Conservation (phyloP, 2,797 vertebrate genomes). For the Glyptemys insculpta region DNA sequence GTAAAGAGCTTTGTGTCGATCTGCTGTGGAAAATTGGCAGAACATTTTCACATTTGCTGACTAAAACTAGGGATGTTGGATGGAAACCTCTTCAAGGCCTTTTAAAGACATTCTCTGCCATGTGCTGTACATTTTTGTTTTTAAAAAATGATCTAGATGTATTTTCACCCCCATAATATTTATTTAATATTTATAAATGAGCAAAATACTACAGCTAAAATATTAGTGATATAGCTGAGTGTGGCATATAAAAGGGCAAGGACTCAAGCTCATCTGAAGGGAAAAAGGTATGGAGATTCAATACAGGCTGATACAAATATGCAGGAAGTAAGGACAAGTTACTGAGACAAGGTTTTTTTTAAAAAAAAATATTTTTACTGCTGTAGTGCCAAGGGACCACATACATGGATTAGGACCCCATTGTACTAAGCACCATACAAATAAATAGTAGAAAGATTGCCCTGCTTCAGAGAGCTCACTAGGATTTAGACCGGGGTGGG, state of each 20-base stretch:
- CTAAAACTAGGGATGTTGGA: background rate
- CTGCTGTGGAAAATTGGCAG: constrained; percentile 28
- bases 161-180: background rate
- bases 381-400: background rate
- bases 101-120: background rate
- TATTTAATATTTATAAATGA: background rate
- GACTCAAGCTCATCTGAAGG: background rate
- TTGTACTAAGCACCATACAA: background rate
- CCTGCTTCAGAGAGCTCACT: background rate
- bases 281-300: background rate
- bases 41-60: background rate
- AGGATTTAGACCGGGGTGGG: no score
- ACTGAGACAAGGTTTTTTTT: background rate
- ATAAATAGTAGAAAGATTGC: background rate
- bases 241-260: background rate
- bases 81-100: background rate
- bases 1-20: background rate
- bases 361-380: background rate
- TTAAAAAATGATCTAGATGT: background rate
- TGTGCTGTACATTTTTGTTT: background rate
- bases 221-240: background rate
- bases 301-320: background rate
- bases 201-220: background rate
- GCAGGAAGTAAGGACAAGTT: background rate
- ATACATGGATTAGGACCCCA: background rate